These are phyloP conservation scores for Drosophila gunungcola DNA, from an alignment of 1,140 invertebrate genomes.

Conservation along the genomic window DNA sequence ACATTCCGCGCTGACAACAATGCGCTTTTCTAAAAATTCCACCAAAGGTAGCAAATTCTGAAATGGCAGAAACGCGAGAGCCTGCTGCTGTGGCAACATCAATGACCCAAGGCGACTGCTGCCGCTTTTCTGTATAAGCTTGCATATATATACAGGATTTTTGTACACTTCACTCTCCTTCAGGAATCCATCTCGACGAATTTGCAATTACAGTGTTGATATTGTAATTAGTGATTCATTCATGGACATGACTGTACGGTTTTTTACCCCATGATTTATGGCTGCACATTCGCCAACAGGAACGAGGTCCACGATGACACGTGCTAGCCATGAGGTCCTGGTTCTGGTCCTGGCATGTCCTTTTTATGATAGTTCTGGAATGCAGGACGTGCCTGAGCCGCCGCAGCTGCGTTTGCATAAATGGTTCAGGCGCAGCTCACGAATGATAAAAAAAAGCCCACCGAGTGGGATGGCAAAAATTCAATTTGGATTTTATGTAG, in stretches of 20 bases:
- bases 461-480: conserved; percentile 58
- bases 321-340: conserved; percentile 19
- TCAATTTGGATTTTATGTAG: conserved; percentile 75
- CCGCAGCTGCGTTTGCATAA: conserved; percentile 77
- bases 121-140: not conserved
- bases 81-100: conserved; percentile 21
- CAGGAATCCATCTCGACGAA: not conserved
- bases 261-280: conserved; percentile 53
- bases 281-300: conserved; percentile 38
- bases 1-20: conserved; percentile 63
- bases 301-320: conserved; percentile 27
- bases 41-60: conserved; percentile 37
- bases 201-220: conserved; percentile 44
- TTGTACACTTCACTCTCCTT: not conserved
- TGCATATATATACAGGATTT: not conserved
- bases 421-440: conserved; percentile 50
- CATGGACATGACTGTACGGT: conserved; percentile 35
- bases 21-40: conserved; percentile 48
- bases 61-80: conserved; percentile 31
- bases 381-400: conserved; percentile 63
- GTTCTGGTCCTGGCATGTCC: not conserved
- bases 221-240: conserved; percentile 47
- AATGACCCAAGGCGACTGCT: conserved; percentile 38
- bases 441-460: conserved; percentile 11
- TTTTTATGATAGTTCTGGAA: conserved; percentile 46